These are phyloP conservation scores for Bryconaethiops microstoma DNA, from an alignment of 2,797 vertebrate species.

Conservation along the genomic window DNA sequence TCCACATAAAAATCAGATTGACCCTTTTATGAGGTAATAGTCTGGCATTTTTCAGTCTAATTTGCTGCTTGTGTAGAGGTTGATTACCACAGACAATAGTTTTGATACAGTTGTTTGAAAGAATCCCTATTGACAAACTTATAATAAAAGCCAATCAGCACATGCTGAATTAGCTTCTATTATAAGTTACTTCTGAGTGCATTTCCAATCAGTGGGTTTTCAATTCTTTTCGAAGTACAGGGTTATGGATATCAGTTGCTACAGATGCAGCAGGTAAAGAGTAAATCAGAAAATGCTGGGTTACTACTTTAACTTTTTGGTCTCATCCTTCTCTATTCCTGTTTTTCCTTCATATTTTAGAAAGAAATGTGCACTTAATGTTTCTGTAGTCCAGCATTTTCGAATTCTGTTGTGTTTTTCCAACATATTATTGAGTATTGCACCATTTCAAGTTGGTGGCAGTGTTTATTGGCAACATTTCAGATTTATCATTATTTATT, in stretches of 20 bases:
- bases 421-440: neutral
- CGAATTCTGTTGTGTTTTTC: too few relatives aligned
- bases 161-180: neutral
- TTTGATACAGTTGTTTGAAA: neutral
- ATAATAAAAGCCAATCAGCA: neutral
- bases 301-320: neutral
- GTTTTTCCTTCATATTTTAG: neutral
- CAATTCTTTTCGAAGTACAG: neutral
- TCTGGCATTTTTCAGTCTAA: neutral
- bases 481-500: conserved; percentile 3
- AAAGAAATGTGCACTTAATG: neutral
- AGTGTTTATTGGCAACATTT: neutral
- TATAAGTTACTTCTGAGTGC: neutral
- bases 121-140: neutral
- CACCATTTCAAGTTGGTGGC: neutral
- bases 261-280: neutral
- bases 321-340: neutral
- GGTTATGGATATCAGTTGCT: neutral
- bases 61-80: neutral
- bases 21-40: neutral
- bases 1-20: conserved; percentile 1
- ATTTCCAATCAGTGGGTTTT: neutral
- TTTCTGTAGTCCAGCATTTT: neutral
- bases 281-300: neutral
- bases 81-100: too few relatives aligned